Percentiles rank a stretch among this genome's conserved stretches.
Conservation (phyloP, 1,140 invertebrate genomes). For the Aporrectodea caliginosa region DNA sequence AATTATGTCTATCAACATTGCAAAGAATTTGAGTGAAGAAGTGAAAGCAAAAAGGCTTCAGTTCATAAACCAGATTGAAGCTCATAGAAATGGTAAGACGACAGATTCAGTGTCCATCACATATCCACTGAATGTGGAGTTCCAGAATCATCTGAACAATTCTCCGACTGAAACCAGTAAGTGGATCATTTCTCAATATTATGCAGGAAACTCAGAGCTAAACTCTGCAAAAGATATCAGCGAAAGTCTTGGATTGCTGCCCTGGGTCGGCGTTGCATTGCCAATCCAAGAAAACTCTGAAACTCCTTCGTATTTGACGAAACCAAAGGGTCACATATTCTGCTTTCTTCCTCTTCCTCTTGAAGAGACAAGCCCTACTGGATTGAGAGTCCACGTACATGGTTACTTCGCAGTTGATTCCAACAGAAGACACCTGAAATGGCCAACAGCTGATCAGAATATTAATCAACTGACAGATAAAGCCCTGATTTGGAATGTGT, state of each 20-base stretch:
- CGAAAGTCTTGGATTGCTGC: background rate
- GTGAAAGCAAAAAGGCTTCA: background rate
- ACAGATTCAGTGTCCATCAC: background rate
- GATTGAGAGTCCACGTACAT: conserved; percentile 26
- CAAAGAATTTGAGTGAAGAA: background rate
- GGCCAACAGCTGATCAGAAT: conserved; percentile 26
- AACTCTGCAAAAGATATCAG: background rate
- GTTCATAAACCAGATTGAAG: background rate
- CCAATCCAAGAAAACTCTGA: background rate
- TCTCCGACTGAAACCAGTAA: background rate
- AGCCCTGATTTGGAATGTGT: conserved; percentile 24
- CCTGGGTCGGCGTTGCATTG: conserved; percentile 15
- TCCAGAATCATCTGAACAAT: background rate
- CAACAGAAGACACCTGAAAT: conserved; percentile 30
- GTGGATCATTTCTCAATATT: conserved; percentile 20
- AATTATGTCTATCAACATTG: conserved; percentile 3
- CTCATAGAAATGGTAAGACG: background rate
- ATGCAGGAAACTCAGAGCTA: background rate
- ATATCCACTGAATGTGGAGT: conserved; percentile 5
- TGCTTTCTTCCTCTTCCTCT: conserved; percentile 32
- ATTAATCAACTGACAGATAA: conserved; percentile 3
- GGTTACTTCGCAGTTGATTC: conserved; percentile 27
- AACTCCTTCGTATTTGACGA: background rate
- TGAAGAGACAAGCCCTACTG: conserved; percentile 20
- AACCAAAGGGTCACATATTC: conserved; percentile 30